These are phyloP conservation scores for Orthosia incerta DNA, from an alignment of 2,888 invertebrate species.

Conservation along the genomic window DNA sequence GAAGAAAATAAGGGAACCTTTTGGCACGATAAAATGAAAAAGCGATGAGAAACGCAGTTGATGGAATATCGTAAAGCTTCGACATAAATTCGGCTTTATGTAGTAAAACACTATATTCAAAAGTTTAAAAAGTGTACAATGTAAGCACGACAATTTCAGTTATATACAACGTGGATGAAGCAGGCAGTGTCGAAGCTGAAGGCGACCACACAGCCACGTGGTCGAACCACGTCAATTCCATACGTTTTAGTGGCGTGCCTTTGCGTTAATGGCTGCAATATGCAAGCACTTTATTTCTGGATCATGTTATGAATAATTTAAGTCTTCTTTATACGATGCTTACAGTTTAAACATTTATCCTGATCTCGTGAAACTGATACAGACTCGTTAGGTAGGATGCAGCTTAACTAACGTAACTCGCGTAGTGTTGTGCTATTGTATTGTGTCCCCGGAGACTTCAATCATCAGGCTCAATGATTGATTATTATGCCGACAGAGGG, in stretches of 20 bases:
- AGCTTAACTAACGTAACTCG: conserved; percentile 19
- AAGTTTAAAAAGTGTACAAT: not conserved
- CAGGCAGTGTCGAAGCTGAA: not conserved
- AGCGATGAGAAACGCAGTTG: not conserved
- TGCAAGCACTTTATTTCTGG: conserved; percentile 18
- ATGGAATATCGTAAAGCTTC: not conserved
- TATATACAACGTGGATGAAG: not conserved
- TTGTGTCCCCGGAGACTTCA: conserved; percentile 20
- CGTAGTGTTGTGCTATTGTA: conserved; percentile 1
- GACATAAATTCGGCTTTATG: not conserved
- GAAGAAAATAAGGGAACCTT: not conserved
- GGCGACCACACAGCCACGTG: not conserved
- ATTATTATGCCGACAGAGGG: conserved; percentile 16
- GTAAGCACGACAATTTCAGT: not conserved
- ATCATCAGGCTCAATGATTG: conserved; percentile 38
- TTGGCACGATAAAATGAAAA: conserved; percentile 4
- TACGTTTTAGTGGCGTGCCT: conserved; percentile 15
- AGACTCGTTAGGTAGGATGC: conserved; percentile 21
- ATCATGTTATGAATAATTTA: conserved; percentile 27
- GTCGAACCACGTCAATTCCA: not conserved
- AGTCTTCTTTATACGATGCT: not conserved
- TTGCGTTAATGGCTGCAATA: conserved; percentile 17
- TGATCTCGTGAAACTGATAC: conserved; percentile 21
- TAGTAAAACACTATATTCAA: not conserved
- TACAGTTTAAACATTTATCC: conserved; percentile 12